Evolutionary conservation across 2,113 vertebrate species (phyloP).

Genomic region (Gallinago jamesoni): DNA sequence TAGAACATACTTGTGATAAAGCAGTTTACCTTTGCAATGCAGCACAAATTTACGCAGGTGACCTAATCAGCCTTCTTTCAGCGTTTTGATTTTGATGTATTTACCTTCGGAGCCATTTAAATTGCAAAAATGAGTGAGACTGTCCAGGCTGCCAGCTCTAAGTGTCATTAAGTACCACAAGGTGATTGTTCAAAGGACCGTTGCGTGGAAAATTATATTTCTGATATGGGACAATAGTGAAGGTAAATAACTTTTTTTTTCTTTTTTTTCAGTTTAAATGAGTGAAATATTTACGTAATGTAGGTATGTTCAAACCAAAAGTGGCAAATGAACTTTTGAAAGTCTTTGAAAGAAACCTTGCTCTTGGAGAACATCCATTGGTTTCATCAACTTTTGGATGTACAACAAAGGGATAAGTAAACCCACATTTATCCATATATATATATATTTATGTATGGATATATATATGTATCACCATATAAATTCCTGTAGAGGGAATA

Average conservation of each 20-base stretch:
- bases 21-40: constrained; percentile 38
- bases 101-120: background rate
- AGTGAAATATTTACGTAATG: background rate
- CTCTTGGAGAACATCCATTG: background rate
- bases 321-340: background rate
- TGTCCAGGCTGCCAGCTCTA: background rate
- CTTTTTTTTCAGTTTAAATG: background rate
- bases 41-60: background rate
- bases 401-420: background rate
- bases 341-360: background rate
- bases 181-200: background rate
- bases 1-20: constrained; percentile 1
- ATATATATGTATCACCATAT: background rate
- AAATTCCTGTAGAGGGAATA: background rate
- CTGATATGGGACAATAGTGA: background rate
- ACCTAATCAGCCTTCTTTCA: background rate
- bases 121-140: background rate
- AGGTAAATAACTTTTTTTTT: background rate
- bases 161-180: background rate
- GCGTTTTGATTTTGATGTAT: background rate
- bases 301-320: background rate
- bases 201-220: background rate
- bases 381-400: background rate
- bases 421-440: background rate
- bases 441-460: background rate